Conservation (phyloP, 2,797 vertebrate species). For the Bradypus variegatus region DNA sequence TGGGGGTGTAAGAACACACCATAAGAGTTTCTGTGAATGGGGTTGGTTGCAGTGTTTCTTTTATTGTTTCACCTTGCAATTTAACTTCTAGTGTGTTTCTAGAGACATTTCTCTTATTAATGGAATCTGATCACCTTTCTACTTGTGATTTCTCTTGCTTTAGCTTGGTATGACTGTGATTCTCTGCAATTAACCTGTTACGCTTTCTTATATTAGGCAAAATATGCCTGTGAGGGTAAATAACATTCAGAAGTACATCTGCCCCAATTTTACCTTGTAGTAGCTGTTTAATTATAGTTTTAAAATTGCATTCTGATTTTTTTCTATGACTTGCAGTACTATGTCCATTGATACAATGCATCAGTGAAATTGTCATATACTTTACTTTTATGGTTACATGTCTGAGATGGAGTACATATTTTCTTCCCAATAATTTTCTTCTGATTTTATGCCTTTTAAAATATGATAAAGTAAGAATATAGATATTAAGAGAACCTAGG, state of each 20-base stretch:
- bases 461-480: neutral
- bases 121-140: neutral
- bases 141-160: neutral
- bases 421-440: neutral
- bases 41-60: neutral
- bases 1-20: neutral
- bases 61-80: neutral
- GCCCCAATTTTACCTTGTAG: neutral
- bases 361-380: neutral
- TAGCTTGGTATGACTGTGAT: neutral
- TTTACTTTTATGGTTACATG: conserved; percentile 4
- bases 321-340: neutral
- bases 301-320: neutral
- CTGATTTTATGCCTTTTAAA: neutral
- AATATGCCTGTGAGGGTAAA: neutral
- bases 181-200: neutral
- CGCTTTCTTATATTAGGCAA: neutral
- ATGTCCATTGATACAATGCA: neutral
- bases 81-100: neutral
- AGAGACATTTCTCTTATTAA: neutral
- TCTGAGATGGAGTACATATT: neutral
- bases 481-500: neutral
- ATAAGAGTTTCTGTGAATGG: neutral
- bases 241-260: neutral
- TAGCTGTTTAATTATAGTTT: neutral